These are phyloP conservation scores for Trichechus manatus DNA, from an alignment of 2,113 vertebrate genomes.

Conservation along the genomic window DNA sequence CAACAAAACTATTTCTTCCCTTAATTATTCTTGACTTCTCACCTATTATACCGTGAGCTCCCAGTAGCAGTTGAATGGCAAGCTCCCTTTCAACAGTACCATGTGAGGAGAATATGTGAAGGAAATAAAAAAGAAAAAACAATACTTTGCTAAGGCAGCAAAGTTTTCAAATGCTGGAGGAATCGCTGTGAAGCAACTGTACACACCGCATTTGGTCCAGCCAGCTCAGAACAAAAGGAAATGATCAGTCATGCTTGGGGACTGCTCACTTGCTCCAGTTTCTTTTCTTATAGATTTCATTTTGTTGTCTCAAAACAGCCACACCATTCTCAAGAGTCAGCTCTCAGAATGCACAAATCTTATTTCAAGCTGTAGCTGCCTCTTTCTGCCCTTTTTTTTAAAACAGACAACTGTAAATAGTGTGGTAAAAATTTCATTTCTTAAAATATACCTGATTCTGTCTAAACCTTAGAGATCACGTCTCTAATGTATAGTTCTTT, in stretches of 20 bases:
- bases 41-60: constrained; percentile 56
- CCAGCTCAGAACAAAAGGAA: constrained; percentile 51
- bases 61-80: constrained; percentile 53
- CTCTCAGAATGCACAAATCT: neutral
- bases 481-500: neutral
- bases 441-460: neutral
- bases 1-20: constrained; percentile 33
- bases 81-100: constrained; percentile 42
- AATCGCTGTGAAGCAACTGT: neutral
- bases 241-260: constrained; percentile 14
- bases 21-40: constrained; percentile 67
- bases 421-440: neutral
- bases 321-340: neutral
- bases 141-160: constrained; percentile 49
- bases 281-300: constrained; percentile 2
- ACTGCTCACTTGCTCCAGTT: neutral
- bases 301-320: neutral
- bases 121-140: neutral
- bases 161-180: constrained; percentile 36
- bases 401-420: neutral
- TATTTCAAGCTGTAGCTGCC: neutral
- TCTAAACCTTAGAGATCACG: neutral
- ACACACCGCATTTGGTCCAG: neutral
- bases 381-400: neutral
- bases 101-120: constrained; percentile 47